These are phyloP conservation scores for Fragum whitleyi DNA, from an alignment of 2,888 invertebrate genomes.

Conservation along the genomic window DNA sequence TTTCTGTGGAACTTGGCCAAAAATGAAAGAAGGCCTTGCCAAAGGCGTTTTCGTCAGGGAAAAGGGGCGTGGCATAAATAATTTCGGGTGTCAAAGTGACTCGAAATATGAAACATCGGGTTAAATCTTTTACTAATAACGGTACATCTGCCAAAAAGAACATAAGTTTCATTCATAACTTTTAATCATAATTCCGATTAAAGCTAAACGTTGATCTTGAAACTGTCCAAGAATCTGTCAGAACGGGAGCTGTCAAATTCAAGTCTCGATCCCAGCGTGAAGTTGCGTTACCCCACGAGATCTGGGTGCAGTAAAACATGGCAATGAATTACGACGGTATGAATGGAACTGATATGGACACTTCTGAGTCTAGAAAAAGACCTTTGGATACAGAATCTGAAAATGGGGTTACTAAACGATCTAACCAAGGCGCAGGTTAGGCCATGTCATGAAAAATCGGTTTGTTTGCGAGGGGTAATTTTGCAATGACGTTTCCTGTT, in stretches of 20 bases:
- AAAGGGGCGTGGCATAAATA: conserved; percentile 58
- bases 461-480: conserved; percentile 66
- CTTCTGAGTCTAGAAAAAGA: conserved; percentile 84
- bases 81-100: background rate
- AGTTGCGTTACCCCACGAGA: conserved; percentile 82
- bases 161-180: conserved; percentile 55
- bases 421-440: conserved; percentile 84
- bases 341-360: conserved; percentile 83
- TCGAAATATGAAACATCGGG: background rate
- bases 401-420: conserved; percentile 84
- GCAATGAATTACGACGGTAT: conserved; percentile 83
- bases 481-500: conserved; percentile 73
- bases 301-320: conserved; percentile 82
- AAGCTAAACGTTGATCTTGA: background rate
- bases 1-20: conserved; percentile 33
- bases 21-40: conserved; percentile 42
- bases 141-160: conserved; percentile 17
- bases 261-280: conserved; percentile 73
- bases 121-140: background rate
- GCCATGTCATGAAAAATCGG: conserved; percentile 73
- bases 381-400: conserved; percentile 84
- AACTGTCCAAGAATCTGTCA: conserved; percentile 20
- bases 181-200: background rate
- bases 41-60: conserved; percentile 28
- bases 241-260: conserved; percentile 53